phyloP scores from a whole-genome alignment of 1,140 invertebrate genomes.

The Zeugodacus cucurbitae region DNA sequence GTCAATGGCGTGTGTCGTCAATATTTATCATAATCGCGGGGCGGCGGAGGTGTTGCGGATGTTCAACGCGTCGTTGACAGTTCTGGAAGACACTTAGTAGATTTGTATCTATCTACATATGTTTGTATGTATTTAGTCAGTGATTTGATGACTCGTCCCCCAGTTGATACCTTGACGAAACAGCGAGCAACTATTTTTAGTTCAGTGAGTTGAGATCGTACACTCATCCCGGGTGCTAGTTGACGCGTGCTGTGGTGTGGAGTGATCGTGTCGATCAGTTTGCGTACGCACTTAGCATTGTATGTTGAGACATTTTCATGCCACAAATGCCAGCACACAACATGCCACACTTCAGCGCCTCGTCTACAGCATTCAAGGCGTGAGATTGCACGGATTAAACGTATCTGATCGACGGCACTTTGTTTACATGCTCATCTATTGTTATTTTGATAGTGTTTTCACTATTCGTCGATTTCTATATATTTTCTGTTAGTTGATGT shows the following conservation, averaged over 20 bases:
- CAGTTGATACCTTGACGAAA: constrained; percentile 17
- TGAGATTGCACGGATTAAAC: not conserved
- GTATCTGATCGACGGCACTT: not conserved
- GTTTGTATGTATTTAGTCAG: not conserved
- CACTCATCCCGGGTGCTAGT: not conserved
- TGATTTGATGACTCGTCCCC: not conserved
- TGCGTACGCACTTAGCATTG: constrained; percentile 19
- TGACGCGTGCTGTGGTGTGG: constrained; percentile 19
- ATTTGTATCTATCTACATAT: not conserved
- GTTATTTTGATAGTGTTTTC: constrained; percentile 34
- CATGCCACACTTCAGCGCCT: not conserved
- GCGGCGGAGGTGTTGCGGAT: not conserved
- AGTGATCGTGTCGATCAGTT: constrained; percentile 36
- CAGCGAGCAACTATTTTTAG: not conserved
- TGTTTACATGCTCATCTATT: constrained; percentile 27
- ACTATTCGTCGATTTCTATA: not conserved
- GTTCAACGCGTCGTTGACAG: not conserved
- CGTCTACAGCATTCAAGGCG: not conserved
- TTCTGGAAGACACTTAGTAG: not conserved
- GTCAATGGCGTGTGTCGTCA: constrained; percentile 35
- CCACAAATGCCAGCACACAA: not conserved
- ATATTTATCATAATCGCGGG: constrained; percentile 34
- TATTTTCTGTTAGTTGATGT: not conserved
- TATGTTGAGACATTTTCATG: constrained; percentile 30
- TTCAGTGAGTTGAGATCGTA: not conserved